phyloP scores from a whole-genome alignment of 2,797 vertebrate species.

The Gymnoscopelus braueri region DNA sequence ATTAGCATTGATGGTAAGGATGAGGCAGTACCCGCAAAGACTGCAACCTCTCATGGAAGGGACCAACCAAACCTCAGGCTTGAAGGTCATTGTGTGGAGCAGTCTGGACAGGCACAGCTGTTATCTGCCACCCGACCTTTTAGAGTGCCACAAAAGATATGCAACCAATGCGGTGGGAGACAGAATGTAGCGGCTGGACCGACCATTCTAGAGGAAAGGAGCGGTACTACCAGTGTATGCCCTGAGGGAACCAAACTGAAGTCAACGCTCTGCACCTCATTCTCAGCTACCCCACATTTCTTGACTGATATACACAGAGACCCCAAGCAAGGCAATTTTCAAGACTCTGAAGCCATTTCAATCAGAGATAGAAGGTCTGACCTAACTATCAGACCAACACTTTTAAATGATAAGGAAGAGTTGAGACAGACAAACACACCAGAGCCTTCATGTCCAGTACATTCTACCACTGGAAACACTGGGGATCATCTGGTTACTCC shows the following conservation, averaged over 20 bases:
- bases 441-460: slow-evolving; percentile 68
- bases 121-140: slow-evolving; percentile 54
- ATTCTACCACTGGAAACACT: slow-evolving; percentile 40
- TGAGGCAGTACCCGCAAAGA: slow-evolving; percentile 44
- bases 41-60: slow-evolving; percentile 24
- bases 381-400: slow-evolving; percentile 37
- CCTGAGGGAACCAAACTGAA: slow-evolving; percentile 43
- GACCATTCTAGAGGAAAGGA: slow-evolving; percentile 25
- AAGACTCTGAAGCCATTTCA: slow-evolving; percentile 27
- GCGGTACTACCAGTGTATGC: slow-evolving; percentile 17
- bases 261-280: slow-evolving; percentile 17
- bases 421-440: slow-evolving; percentile 38
- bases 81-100: slow-evolving; percentile 52
- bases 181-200: slow-evolving; percentile 44
- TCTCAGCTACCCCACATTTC: slow-evolving; percentile 21
- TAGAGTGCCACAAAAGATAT: slow-evolving; percentile 62
- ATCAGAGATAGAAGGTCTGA: slow-evolving; percentile 41
- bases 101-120: slow-evolving; percentile 40
- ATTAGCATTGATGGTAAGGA: slow-evolving; percentile 71
- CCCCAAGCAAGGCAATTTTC: slow-evolving; percentile 16
- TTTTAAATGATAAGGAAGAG: slow-evolving; percentile 44
- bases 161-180: slow-evolving; percentile 73
- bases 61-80: slow-evolving; percentile 31
- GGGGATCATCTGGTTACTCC: slow-evolving; percentile 38
- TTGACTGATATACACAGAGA: slow-evolving; percentile 45